These are phyloP conservation scores for Magallana angulata DNA, from an alignment of 1,140 invertebrate species.

Conservation along the genomic window DNA sequence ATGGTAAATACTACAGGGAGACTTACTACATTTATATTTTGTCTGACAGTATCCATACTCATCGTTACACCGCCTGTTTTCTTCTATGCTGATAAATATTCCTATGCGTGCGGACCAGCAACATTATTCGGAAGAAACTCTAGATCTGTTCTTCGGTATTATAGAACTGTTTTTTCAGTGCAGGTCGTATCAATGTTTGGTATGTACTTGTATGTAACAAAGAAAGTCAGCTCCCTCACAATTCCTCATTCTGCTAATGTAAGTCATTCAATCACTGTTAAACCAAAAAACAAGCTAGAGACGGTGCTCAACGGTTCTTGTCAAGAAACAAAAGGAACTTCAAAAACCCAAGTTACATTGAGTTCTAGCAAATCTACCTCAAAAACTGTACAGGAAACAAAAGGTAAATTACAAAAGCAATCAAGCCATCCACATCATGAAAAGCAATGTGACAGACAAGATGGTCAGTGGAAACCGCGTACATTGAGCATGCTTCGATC, in stretches of 20 bases:
- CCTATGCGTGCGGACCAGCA: background rate
- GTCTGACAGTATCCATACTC: background rate
- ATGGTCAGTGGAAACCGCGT: background rate
- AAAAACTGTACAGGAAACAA: background rate
- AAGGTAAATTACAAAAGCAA: background rate
- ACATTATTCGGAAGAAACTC: background rate
- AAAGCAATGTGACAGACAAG: background rate
- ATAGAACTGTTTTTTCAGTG: background rate
- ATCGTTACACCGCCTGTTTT: background rate
- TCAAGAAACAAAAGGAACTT: too few species aligned
- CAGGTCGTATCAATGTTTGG: background rate
- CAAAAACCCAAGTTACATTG: too few species aligned
- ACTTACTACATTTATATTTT: background rate
- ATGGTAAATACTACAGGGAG: background rate
- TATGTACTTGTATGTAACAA: background rate
- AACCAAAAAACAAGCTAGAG: background rate
- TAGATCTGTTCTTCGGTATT: background rate
- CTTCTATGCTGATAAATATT: background rate
- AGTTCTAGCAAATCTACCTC: too few species aligned
- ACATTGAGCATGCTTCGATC: background rate
- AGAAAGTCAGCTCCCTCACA: background rate
- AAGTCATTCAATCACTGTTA: background rate
- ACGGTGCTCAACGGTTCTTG: background rate
- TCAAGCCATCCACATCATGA: background rate
- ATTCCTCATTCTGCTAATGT: background rate